Base-by-base conservation (phyloP, 2,797 vertebrate genomes). In the Acestrorhynchus altus region DNA sequence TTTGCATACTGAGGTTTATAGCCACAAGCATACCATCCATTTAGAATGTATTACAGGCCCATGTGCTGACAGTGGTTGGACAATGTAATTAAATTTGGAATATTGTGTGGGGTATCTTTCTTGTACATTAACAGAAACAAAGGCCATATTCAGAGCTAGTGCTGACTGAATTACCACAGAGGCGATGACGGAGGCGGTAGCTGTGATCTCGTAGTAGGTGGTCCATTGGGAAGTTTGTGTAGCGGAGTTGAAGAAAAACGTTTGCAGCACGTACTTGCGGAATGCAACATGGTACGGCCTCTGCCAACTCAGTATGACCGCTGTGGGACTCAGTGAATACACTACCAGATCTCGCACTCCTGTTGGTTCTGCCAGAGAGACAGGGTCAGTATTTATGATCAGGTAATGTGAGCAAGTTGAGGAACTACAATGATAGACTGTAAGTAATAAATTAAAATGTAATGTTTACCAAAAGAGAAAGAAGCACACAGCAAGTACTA, bases 191-290 rank as follows among this genome's bases (percentile, higher is more conserved):
- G 97, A 97, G 66, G 96, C 82, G 0, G 94, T 96, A 0, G 96
- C 96, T 11, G 96, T 95, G 63, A 99, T 97, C 91, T 99, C 97
- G 4, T 98, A 98, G 92, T 97, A 98, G 2, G 96, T 98, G 31
- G 92, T 99, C 97, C 97, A 99, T 88, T 97, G 96, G 0, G 97
- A 96, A 0, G 94, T 94, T 91, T 96, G 94, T 0, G 94, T 96
- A n/a, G 93, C 86, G 0, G 97, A 96, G 88, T 98, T 98, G 91
- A 98, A 98, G 91, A 96, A 98, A 90, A 97, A 98, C 83, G 96
- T 98, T 91, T 99, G 96, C 26, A 98, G 94, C 15, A 98, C 90
- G 0, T 98, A 99, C 84, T 98, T 99, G 81, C 95, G 93, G 93
- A 98, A 99, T 35, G 96, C 92, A 4, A 97, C 96, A 4, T 95